Evolutionary conservation across 2,113 vertebrate genomes (phyloP).

Genomic region (Chiloscyllium plagiosum): DNA sequence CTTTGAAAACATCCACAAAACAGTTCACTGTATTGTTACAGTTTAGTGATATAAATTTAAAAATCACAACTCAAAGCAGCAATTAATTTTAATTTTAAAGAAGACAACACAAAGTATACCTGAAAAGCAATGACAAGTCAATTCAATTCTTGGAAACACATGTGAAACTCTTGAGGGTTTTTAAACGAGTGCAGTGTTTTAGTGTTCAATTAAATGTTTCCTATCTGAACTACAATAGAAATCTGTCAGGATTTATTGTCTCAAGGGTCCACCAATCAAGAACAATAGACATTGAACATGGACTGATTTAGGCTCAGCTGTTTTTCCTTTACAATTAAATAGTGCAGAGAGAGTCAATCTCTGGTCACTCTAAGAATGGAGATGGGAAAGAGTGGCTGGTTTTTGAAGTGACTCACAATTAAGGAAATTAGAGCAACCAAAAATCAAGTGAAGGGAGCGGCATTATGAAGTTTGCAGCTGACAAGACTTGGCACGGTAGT

Average conservation of each 20-base stretch:
- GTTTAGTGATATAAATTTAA: neutral
- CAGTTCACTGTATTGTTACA: neutral
- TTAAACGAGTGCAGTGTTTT: neutral
- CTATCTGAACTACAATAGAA: neutral
- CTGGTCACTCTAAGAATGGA: neutral
- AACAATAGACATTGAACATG: neutral
- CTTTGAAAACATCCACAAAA: neutral
- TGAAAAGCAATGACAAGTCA: neutral
- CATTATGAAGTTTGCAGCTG: neutral
- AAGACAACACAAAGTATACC: neutral
- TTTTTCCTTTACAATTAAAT: neutral
- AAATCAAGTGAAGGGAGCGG: neutral
- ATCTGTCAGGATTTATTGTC: neutral
- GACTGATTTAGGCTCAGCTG: neutral
- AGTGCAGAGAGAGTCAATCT: neutral
- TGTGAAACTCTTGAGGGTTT: neutral
- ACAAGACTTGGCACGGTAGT: neutral
- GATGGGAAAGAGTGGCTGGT: neutral
- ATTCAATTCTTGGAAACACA: neutral
- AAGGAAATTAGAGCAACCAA: neutral
- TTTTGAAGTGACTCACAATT: neutral
- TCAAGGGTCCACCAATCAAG: neutral
- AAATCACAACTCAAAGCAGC: neutral
- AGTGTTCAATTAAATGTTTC: neutral
- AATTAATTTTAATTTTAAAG: neutral